Percentiles rank a stretch among this genome's conserved stretches.
These are phyloP conservation scores for Paracanthobrama guichenoti DNA, from an alignment of 2,113 vertebrate genomes.

Conservation along the genomic window DNA sequence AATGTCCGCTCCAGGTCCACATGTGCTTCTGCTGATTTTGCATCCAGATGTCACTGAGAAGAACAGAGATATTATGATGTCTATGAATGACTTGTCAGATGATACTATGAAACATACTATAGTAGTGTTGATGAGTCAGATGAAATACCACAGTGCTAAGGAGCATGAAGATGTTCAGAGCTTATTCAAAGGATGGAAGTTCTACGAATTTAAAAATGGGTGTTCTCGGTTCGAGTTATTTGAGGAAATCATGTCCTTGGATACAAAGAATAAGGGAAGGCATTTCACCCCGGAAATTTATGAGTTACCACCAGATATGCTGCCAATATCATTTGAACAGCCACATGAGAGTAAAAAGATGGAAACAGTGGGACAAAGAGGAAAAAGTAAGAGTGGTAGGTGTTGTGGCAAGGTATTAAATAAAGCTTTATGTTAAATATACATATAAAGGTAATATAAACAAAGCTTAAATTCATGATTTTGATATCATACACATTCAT, in stretches of 20 bases:
- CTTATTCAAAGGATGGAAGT: neutral
- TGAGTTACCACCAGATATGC: neutral
- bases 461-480: too few species aligned
- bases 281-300: neutral
- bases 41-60: neutral
- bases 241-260: neutral
- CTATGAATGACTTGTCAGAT: neutral
- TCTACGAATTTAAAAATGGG: neutral
- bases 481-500: too few species aligned
- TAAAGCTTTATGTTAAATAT: too few species aligned
- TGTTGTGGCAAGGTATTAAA: too few species aligned
- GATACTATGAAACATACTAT: neutral
- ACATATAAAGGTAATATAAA: too few species aligned
- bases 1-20: conserved; percentile 28
- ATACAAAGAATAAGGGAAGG: neutral
- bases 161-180: neutral
- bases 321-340: neutral
- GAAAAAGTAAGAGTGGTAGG: too few species aligned
- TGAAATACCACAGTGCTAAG: neutral
- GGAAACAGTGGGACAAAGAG: too few species aligned
- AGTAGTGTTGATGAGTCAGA: neutral
- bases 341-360: too few species aligned
- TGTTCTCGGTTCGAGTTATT: too few species aligned
- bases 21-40: neutral
- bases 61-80: neutral